Conservation (phyloP, 2,888 invertebrate species). For the Bembecia ichneumoniformis region DNA sequence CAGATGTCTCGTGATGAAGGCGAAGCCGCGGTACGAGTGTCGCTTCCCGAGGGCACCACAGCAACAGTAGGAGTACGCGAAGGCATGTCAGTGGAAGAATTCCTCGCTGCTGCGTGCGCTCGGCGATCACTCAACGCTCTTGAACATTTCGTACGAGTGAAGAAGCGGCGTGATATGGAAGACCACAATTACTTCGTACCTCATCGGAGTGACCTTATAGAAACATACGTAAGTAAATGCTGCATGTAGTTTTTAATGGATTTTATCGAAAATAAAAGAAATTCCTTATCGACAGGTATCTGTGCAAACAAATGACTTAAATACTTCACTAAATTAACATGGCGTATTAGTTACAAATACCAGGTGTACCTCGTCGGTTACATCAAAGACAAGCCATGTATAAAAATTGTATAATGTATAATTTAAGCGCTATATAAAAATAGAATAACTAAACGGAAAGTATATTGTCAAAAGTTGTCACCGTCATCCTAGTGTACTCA, state of each 20-base stretch:
- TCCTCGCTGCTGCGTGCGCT: conserved; percentile 92
- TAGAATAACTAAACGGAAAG: too few species aligned
- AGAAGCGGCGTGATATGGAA: conserved; percentile 94
- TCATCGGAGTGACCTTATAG: conserved; percentile 93
- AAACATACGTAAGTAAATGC: conserved; percentile 88
- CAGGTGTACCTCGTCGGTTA: too few species aligned
- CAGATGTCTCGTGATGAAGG: conserved; percentile 90
- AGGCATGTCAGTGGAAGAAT: conserved; percentile 96
- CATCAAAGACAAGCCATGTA: too few species aligned
- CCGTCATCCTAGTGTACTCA: too few species aligned
- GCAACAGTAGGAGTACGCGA: conserved; percentile 91
- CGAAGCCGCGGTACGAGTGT: conserved; percentile 91
- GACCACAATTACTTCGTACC: conserved; percentile 97
- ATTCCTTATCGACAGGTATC: background rate
- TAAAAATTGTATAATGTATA: too few species aligned
- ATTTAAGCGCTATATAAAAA: too few species aligned
- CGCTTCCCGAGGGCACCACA: conserved; percentile 86
- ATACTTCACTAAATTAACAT: too few species aligned
- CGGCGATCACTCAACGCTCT: conserved; percentile 93
- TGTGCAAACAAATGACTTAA: too few species aligned
- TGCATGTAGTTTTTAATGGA: background rate
- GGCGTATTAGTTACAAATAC: too few species aligned
- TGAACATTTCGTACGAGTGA: conserved; percentile 96
- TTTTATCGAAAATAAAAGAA: conserved; percentile 1
- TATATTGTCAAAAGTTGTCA: too few species aligned